phyloP scores from a whole-genome alignment of 2,888 invertebrate species.

The Nomada hirtipes region DNA sequence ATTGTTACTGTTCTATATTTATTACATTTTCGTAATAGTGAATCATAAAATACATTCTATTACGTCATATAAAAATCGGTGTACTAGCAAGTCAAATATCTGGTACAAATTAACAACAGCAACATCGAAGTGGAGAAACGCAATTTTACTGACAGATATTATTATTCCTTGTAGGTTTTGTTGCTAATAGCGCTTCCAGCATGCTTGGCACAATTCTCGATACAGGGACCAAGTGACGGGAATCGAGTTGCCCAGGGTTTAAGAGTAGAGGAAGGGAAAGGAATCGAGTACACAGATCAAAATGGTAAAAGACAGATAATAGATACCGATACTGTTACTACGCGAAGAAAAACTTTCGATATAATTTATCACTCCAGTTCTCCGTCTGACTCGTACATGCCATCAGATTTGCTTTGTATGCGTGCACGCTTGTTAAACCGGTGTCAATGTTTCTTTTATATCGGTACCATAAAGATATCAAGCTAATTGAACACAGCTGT shows the following conservation, averaged over 20 bases:
- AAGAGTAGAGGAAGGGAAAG: slow-evolving; percentile 80
- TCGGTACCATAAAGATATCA: neutral
- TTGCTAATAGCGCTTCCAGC: slow-evolving; percentile 75
- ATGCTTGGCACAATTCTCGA: slow-evolving; percentile 81
- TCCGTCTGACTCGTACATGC: neutral
- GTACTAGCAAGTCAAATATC: too few species aligned
- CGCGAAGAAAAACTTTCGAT: slow-evolving; percentile 17
- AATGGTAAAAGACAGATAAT: slow-evolving; percentile 72
- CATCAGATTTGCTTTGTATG: neutral
- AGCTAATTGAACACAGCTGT: neutral
- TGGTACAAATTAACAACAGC: too few species aligned
- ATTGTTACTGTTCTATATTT: too few species aligned
- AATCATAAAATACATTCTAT: too few species aligned
- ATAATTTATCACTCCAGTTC: slow-evolving; percentile 27
- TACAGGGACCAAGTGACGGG: slow-evolving; percentile 82
- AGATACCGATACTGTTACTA: slow-evolving; percentile 22
- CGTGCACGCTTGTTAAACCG: neutral
- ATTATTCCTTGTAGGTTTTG: slow-evolving; percentile 70
- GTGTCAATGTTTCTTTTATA: neutral
- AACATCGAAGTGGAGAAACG: too few species aligned
- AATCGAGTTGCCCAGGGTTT: slow-evolving; percentile 81
- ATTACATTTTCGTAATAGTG: too few species aligned
- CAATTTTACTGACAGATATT: too few species aligned
- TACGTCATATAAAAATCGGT: too few species aligned
- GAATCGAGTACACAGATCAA: slow-evolving; percentile 80